Percentiles rank a stretch among this genome's conserved stretches.
Conservation (phyloP, 1,140 invertebrate species). For the Subanguina moxae region DNA sequence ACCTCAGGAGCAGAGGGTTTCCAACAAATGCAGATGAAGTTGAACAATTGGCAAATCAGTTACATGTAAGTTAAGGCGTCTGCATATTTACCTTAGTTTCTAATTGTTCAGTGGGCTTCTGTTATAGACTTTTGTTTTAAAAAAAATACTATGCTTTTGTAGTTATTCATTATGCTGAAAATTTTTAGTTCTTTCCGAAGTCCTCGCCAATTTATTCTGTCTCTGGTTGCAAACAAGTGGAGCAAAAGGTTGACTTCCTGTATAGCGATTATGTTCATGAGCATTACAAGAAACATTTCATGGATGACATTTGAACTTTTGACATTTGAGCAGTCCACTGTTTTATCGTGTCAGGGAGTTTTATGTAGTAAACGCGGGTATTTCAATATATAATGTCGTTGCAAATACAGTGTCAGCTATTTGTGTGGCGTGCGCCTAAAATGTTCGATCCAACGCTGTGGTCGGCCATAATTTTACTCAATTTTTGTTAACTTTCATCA, state of each 20-base stretch:
- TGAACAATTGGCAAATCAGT: slow-evolving; percentile 45
- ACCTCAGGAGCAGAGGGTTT: slow-evolving; percentile 31
- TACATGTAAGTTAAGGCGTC: slow-evolving; percentile 14
- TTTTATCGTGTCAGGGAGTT: background rate
- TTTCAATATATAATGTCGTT: background rate
- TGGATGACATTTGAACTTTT: background rate
- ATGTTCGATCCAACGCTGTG: no score
- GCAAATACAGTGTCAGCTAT: slow-evolving; percentile 1
- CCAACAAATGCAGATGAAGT: slow-evolving; percentile 42
- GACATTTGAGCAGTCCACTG: background rate
- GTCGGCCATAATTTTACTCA: no score
- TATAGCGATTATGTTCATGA: slow-evolving; percentile 21
- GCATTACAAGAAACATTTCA: background rate
- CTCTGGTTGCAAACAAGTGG: slow-evolving; percentile 64
- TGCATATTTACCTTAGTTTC: no score
- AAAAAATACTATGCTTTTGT: no score
- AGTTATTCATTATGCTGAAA: no score
- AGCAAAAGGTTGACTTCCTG: slow-evolving; percentile 61
- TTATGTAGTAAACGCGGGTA: no score
- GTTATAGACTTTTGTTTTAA: no score
- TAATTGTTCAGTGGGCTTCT: no score
- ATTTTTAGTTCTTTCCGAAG: slow-evolving; percentile 61
- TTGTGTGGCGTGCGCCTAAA: no score
- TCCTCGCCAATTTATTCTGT: slow-evolving; percentile 61
- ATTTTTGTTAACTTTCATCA: no score